phyloP scores from a whole-genome alignment of 2,113 vertebrate genomes.

The Garra rufa region DNA sequence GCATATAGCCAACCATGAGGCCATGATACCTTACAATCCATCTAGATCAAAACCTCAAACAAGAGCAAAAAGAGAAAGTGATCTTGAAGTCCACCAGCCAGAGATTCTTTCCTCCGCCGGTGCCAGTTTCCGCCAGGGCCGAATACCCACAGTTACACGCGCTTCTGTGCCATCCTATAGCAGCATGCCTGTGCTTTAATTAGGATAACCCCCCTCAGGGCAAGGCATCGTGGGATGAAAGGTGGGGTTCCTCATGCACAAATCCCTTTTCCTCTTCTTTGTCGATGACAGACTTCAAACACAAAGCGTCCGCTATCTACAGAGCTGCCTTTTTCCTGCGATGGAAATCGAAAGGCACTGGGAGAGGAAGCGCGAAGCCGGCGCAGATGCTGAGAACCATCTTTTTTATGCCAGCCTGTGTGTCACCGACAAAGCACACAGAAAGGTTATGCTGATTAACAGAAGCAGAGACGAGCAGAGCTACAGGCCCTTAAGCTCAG shows the following conservation, averaged over 20 bases:
- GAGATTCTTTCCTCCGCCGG: constrained; percentile 45
- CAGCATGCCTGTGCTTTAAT: constrained; percentile 47
- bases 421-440: constrained; percentile 32
- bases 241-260: constrained; percentile 54
- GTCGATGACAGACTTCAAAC: constrained; percentile 73
- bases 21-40: constrained; percentile 30
- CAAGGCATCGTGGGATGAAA: constrained; percentile 67
- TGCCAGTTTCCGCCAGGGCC: constrained; percentile 62
- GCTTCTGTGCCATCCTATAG: constrained; percentile 39
- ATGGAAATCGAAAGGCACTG: constrained; percentile 48
- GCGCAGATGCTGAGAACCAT: constrained; percentile 42
- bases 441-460: constrained; percentile 46
- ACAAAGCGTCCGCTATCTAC: constrained; percentile 65
- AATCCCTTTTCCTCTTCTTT: constrained; percentile 54
- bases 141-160: constrained; percentile 60
- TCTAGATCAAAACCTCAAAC: constrained; percentile 65
- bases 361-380: constrained; percentile 28
- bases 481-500: constrained; percentile 27
- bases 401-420: constrained; percentile 18
- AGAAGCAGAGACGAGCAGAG: constrained; percentile 29
- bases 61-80: constrained; percentile 41
- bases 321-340: constrained; percentile 58
- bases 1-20: constrained; percentile 20
- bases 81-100: constrained; percentile 3
- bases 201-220: constrained; percentile 43